These are phyloP conservation scores for Ophiothrix spiculata DNA, from an alignment of 35 echinoderm and acorn worm genomes.

Conservation along the genomic window DNA sequence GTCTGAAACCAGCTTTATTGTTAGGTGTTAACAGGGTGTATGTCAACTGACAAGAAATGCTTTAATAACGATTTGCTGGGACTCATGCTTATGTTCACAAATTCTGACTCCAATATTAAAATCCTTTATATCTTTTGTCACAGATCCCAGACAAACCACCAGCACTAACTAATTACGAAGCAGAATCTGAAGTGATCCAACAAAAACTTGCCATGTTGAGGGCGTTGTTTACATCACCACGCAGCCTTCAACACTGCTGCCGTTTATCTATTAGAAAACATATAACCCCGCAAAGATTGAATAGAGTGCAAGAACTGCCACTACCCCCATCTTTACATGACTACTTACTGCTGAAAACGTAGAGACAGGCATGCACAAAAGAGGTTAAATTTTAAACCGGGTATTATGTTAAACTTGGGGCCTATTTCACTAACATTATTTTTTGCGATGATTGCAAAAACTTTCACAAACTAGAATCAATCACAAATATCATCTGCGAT, in stretches of 20 bases:
- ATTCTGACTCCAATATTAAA: not conserved
- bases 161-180: constrained; percentile 4
- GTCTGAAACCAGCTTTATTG: not conserved
- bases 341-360: constrained; percentile 62
- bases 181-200: not conserved
- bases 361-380: too few species aligned
- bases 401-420: too few species aligned
- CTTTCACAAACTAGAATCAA: too few species aligned
- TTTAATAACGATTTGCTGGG: not conserved
- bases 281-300: constrained; percentile 34
- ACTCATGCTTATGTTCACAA: not conserved
- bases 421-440: too few species aligned
- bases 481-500: too few species aligned
- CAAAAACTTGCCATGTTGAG: constrained; percentile 49
- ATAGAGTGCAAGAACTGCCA: constrained; percentile 50
- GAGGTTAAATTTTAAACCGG: too few species aligned
- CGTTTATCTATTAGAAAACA: constrained; percentile 33
- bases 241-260: constrained; percentile 56
- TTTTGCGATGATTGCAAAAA: too few species aligned
- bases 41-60: not conserved
- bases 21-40: too few species aligned
- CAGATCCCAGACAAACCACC: constrained; percentile 41
- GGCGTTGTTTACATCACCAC: constrained; percentile 31
- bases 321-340: constrained; percentile 57
- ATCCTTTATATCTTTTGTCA: not conserved